These are phyloP conservation scores for Leptopilina drosophilae DNA, from an alignment of 2,888 invertebrate species.

Conservation along the genomic window DNA sequence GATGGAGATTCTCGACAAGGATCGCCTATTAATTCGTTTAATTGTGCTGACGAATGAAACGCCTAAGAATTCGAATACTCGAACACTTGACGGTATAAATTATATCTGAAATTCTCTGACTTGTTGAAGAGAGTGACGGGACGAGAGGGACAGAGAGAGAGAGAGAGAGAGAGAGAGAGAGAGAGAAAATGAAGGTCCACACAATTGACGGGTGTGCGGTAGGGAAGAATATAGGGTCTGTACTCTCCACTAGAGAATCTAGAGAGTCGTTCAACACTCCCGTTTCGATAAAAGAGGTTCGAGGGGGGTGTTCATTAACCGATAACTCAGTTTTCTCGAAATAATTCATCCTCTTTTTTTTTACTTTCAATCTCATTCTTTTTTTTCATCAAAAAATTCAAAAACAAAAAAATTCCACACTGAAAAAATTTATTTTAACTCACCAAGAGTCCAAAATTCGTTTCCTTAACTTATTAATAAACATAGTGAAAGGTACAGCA, in stretches of 20 bases:
- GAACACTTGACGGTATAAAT: conserved; percentile 62
- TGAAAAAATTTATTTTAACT: no score
- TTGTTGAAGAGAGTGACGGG: conserved; percentile 44
- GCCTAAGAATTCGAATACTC: conserved; percentile 64
- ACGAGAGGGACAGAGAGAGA: no score
- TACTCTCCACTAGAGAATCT: conserved; percentile 65
- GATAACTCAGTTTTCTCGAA: conserved; percentile 69
- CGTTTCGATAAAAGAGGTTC: conserved; percentile 42
- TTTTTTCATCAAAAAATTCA: not conserved
- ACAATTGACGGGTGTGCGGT: conserved; percentile 45
- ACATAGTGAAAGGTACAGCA: no score
- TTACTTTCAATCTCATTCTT: not conserved
- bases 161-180: conserved; percentile 46
- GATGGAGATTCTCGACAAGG: conserved; percentile 51
- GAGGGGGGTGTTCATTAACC: conserved; percentile 71
- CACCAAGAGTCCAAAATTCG: no score
- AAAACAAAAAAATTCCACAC: no score
- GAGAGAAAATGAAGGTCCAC: conserved; percentile 45
- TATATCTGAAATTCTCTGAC: conserved; percentile 68
- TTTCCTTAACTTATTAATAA: no score
- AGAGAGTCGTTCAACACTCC: conserved; percentile 66
- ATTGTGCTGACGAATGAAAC: conserved; percentile 74
- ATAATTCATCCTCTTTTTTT: conserved; percentile 58
- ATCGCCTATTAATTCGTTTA: conserved; percentile 72
- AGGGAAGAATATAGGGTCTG: conserved; percentile 57